These are phyloP conservation scores for Pangasianodon gigas DNA, from an alignment of 2,113 vertebrate genomes.

Conservation along the genomic window DNA sequence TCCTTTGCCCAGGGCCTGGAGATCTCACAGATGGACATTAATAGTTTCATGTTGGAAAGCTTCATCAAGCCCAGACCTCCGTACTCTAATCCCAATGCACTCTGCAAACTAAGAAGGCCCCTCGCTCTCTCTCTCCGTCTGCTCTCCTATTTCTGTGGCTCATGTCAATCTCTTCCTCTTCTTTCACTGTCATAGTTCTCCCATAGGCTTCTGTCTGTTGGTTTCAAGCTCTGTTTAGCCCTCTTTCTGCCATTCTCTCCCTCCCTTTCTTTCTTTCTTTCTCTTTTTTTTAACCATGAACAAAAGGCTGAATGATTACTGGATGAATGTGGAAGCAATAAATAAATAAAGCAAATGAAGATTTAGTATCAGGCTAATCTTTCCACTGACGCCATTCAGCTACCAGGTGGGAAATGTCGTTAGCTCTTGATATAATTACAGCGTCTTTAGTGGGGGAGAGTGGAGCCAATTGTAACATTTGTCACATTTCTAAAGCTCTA, in stretches of 20 bases:
- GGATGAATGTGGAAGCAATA: not conserved
- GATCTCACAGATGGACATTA: constrained; percentile 46
- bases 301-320: not conserved
- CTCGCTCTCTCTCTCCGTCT: not conserved
- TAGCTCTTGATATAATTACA: not conserved
- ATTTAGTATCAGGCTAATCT: constrained; percentile 3
- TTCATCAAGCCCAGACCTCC: constrained; percentile 28
- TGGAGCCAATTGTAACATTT: not conserved
- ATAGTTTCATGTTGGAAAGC: constrained; percentile 42
- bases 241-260: not conserved
- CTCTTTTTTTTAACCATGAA: not conserved
- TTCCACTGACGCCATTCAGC: constrained; percentile 6
- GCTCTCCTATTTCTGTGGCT: not conserved
- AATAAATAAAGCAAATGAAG: constrained; percentile 11
- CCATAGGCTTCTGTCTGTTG: not conserved
- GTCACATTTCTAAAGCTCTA: not conserved
- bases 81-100: constrained; percentile 21
- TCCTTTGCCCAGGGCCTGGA: constrained; percentile 7
- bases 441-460: not conserved
- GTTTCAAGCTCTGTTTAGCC: constrained; percentile 32
- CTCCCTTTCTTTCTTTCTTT: not conserved
- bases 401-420: not conserved
- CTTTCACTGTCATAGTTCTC: not conserved
- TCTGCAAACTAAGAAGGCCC: not conserved
- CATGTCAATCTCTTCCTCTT: not conserved